phyloP scores from a whole-genome alignment of 2,797 vertebrate genomes.

The Melanotaenia trifasciata region DNA sequence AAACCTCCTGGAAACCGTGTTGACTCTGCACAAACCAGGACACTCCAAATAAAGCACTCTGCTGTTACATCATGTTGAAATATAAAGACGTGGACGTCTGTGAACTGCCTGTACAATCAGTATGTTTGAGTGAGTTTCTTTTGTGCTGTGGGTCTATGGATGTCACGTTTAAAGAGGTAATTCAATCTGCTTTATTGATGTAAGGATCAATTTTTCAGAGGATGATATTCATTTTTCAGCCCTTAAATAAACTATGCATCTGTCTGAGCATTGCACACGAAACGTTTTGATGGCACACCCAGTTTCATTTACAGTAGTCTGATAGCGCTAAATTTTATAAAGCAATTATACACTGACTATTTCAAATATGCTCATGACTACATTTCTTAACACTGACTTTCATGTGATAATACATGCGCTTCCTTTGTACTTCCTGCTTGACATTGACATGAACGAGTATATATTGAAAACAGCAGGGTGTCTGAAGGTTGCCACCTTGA shows the following conservation, averaged over 20 bases:
- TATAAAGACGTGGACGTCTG: not conserved
- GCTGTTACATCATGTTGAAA: not conserved
- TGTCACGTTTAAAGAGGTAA: slow-evolving; percentile 66
- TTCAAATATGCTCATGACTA: slow-evolving; percentile 16
- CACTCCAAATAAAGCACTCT: not conserved
- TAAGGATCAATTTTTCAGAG: slow-evolving; percentile 57
- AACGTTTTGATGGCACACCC: slow-evolving; percentile 43
- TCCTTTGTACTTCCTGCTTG: slow-evolving; percentile 20
- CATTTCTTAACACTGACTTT: slow-evolving; percentile 37
- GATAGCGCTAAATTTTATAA: slow-evolving; percentile 7
- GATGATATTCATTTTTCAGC: slow-evolving; percentile 59
- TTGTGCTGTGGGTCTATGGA: slow-evolving; percentile 12
- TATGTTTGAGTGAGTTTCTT: slow-evolving; percentile 8
- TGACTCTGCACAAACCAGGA: slow-evolving; percentile 12
- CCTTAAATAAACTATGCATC: slow-evolving; percentile 65
- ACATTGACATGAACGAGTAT: slow-evolving; percentile 21
- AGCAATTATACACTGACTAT: slow-evolving; percentile 11
- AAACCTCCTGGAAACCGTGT: not conserved
- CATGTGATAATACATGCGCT: slow-evolving; percentile 11
- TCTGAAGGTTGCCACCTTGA: slow-evolving; percentile 10
- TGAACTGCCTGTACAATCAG: slow-evolving; percentile 9
- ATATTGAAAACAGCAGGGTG: slow-evolving; percentile 25
- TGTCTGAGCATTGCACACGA: slow-evolving; percentile 45
- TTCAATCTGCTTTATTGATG: slow-evolving; percentile 66
- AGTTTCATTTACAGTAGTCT: slow-evolving; percentile 22